These are phyloP conservation scores for Stichodactyla helianthus DNA, from an alignment of 64 coral and sea anemone genomes.

Conservation along the genomic window DNA sequence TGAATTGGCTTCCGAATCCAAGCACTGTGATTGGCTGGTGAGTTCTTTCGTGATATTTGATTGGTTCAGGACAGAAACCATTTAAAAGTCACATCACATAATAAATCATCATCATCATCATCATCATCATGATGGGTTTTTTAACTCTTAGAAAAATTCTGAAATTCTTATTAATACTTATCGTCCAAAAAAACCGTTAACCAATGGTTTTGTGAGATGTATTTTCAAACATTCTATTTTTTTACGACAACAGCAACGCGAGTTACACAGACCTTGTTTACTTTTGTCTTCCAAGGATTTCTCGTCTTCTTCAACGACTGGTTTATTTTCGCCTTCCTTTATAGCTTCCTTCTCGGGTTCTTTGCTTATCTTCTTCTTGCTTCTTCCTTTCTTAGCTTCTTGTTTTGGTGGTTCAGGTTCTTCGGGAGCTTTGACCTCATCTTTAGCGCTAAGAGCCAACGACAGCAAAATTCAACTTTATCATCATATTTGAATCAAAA, in stretches of 20 bases:
- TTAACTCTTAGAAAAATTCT: background rate
- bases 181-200: too few relatives aligned
- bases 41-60: background rate
- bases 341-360: background rate
- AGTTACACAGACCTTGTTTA: constrained; percentile 7
- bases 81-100: background rate
- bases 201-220: too few relatives aligned
- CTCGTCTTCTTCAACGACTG: background rate
- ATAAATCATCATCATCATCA: too few relatives aligned
- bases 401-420: background rate
- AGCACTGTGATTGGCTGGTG: background rate
- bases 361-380: constrained; percentile 5
- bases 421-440: background rate
- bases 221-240: too few relatives aligned
- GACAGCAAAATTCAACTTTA: background rate
- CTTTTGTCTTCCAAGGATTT: background rate
- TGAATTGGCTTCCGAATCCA: background rate
- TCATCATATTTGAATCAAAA: too few relatives aligned
- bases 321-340: background rate
- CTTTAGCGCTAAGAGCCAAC: background rate
- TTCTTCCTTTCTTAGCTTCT: constrained; percentile 1
- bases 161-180: background rate
- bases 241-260: too few relatives aligned
- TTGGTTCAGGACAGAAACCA: background rate
- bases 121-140: too few relatives aligned